phyloP scores from a whole-genome alignment of 2,888 invertebrate species.

The Mythimna impura region DNA sequence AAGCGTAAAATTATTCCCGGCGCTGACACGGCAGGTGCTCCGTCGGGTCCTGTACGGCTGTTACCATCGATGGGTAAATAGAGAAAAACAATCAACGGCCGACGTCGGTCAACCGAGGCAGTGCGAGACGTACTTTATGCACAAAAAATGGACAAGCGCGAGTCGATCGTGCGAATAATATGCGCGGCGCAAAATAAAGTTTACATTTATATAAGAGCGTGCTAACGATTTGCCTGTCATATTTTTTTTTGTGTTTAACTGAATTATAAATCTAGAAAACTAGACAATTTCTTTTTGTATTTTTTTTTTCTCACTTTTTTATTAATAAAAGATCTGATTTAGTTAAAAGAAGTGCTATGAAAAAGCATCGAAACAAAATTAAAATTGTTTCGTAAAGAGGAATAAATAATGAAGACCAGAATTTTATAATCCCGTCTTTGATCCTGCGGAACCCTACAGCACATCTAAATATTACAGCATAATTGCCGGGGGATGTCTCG shows the following conservation, averaged over 20 bases:
- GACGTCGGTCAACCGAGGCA: slow-evolving; percentile 64
- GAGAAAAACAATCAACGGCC: slow-evolving; percentile 68
- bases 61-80: slow-evolving; percentile 70
- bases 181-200: slow-evolving; percentile 6
- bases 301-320: background rate
- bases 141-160: slow-evolving; percentile 63
- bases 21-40: slow-evolving; percentile 77
- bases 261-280: background rate
- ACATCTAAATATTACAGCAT: slow-evolving; percentile 69
- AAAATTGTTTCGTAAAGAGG: background rate
- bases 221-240: background rate
- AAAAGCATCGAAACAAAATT: slow-evolving; percentile 2
- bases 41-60: slow-evolving; percentile 68
- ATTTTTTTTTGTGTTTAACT: background rate
- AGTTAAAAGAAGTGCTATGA: background rate
- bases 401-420: slow-evolving; percentile 38
- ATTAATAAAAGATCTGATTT: background rate
- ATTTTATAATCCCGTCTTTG: slow-evolving; percentile 48
- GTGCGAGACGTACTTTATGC: slow-evolving; percentile 55
- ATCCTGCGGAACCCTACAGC: slow-evolving; percentile 61
- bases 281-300: background rate
- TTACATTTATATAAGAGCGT: background rate
- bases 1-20: slow-evolving; percentile 79
- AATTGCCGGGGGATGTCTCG: slow-evolving; percentile 67
- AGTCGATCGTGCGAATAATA: slow-evolving; percentile 38